Evolutionary conservation across 2,888 invertebrate genomes (phyloP), one percentile per base, ranked within the genome.

Genomic region (Stegophylla sp.): DNA sequence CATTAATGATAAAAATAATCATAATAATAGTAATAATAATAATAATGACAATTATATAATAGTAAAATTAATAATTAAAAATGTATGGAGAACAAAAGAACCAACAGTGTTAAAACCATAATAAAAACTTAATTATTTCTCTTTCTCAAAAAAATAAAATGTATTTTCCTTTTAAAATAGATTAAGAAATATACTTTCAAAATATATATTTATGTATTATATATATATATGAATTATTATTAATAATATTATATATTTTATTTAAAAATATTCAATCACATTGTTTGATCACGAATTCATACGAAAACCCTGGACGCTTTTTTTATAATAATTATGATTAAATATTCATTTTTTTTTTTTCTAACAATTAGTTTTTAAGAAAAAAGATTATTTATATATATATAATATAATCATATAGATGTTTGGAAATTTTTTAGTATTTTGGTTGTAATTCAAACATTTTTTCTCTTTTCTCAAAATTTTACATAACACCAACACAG

Each of bases 251-350:
- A 59, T 77, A 77, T 77, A 77, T 69, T 77, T 79, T 71, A 79
- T 61, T 79, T 76, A 51, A 79, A 79, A 79, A 79, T 79, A 79
- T 79, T 71, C 79, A 79, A 79, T 79, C 79, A 79, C 79, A 79
- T 71, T 79, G 71, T 79, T 79, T 79, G 79, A 79, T 79, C 79
- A 79, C 79, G 79, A 79, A 79, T 79, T 79, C 79, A 71, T 79
- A 71, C 79, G 79, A 79, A 79, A 79, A 79, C 79, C 79, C 79
- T 79, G 79, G 79, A 79, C 79, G 71, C 79, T 71, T 77, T 77
- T 63, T 74, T 63, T 79, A 61, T 71, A 71, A 53, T 76, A 79
- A 79, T 79, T 79, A 79, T 79, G 69, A 69, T 71, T 79, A 71
- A 79, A 79, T 51, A 75, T 61, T 61, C 3, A 15, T 51, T 69